phyloP scores from a whole-genome alignment of 2,113 vertebrate genomes.

The Cololabis saira region DNA sequence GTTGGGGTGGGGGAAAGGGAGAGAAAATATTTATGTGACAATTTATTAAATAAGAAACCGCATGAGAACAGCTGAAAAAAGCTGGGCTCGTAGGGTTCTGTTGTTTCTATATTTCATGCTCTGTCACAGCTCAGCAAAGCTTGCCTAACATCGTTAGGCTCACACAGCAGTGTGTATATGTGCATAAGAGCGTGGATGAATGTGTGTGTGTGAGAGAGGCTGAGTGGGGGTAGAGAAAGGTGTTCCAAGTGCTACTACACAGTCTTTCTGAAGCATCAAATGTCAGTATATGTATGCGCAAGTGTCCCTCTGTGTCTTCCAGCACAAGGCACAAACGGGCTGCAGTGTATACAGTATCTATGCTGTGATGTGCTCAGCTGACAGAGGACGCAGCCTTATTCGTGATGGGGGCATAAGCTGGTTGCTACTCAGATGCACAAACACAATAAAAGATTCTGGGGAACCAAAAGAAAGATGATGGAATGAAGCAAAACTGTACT shows the following conservation, averaged over 20 bases:
- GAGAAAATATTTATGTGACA: constrained; percentile 27
- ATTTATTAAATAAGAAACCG: constrained; percentile 39
- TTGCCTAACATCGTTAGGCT: constrained; percentile 68
- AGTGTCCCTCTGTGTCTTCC: constrained; percentile 9
- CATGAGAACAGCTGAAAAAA: constrained; percentile 36
- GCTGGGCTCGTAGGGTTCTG: constrained; percentile 45
- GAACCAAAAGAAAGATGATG: no score
- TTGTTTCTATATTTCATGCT: constrained; percentile 72
- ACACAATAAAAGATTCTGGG: constrained; percentile 21
- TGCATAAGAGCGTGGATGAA: constrained; percentile 35
- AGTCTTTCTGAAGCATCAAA: constrained; percentile 45
- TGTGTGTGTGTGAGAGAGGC: constrained; percentile 5
- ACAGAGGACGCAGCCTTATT: no score
- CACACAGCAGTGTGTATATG: constrained; percentile 51
- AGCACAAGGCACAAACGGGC: constrained; percentile 19
- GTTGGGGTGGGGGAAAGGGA: background rate
- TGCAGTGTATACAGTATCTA: constrained; percentile 3
- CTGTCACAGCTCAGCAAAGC: constrained; percentile 70
- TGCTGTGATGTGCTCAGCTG: constrained; percentile 37
- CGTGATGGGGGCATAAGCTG: constrained; percentile 48
- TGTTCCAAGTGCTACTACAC: constrained; percentile 33
- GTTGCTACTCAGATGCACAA: constrained; percentile 69
- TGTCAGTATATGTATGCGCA: constrained; percentile 17
- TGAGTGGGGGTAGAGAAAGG: constrained; percentile 33
- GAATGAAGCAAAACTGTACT: no score